These are phyloP conservation scores for Melanogrammus aeglefinus DNA, from an alignment of 2,797 vertebrate genomes.

Conservation along the genomic window DNA sequence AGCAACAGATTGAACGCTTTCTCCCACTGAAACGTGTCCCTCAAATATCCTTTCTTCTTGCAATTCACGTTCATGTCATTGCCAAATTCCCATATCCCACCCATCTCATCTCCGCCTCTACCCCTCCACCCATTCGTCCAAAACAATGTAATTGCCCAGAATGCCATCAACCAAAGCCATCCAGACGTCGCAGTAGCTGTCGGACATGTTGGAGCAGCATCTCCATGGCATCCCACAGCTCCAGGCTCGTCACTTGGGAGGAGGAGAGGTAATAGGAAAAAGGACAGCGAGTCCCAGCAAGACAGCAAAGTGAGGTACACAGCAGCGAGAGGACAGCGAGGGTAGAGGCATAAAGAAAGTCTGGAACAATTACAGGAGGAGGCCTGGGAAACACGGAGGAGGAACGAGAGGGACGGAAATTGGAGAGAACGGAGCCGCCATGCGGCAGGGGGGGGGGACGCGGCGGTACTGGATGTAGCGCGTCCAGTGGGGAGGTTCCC, in stretches of 20 bases:
- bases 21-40: background rate
- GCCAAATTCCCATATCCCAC: background rate
- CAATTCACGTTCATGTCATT: background rate
- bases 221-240: background rate
- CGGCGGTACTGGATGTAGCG: background rate
- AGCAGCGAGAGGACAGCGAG: background rate
- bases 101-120: background rate
- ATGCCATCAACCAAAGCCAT: conserved; percentile 37
- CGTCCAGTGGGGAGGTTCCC: too few species aligned
- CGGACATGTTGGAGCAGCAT: background rate
- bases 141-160: conserved; percentile 51
- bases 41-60: background rate
- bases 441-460: background rate
- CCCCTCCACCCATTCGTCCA: conserved; percentile 45
- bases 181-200: background rate
- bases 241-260: background rate
- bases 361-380: background rate
- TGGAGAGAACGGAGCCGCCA: background rate
- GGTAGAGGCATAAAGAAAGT: background rate
- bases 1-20: conserved; percentile 44
- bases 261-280: background rate
- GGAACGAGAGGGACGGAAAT: background rate
- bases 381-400: background rate
- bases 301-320: conserved; percentile 1
- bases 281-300: background rate